Evolutionary conservation across 2,113 vertebrate species (phyloP).

Genomic region (Syrmaticus mikado): DNA sequence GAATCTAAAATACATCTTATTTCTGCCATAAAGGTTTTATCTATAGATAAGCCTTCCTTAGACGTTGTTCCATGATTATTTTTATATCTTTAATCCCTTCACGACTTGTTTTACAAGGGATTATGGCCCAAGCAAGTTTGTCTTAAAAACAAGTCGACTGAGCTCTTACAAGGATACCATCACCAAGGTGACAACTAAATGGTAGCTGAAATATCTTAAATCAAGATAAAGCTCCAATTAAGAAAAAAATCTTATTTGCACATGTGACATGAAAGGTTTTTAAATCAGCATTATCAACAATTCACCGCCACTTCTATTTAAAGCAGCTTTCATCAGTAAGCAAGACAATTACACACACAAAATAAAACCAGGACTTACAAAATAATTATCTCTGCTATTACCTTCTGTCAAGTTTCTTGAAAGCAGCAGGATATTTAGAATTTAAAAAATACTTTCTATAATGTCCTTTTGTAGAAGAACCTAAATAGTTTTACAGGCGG

Average conservation of each 20-base stretch:
- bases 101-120: background rate
- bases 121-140: background rate
- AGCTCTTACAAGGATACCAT: background rate
- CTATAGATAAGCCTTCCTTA: background rate
- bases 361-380: background rate
- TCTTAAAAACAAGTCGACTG: background rate
- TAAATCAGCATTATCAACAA: background rate
- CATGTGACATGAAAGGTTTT: background rate
- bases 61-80: background rate
- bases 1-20: background rate
- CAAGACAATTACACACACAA: background rate
- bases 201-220: background rate
- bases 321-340: background rate
- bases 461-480: background rate
- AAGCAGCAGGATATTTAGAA: background rate
- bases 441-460: background rate
- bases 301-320: background rate
- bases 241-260: background rate
- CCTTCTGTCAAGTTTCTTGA: background rate
- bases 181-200: background rate
- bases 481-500: accelerated
- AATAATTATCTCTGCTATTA: background rate
- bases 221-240: background rate
- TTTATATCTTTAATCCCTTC: background rate
- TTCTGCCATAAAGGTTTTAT: background rate